phyloP scores from a whole-genome alignment of 2,888 invertebrate species.

The Drosophila colorata region DNA sequence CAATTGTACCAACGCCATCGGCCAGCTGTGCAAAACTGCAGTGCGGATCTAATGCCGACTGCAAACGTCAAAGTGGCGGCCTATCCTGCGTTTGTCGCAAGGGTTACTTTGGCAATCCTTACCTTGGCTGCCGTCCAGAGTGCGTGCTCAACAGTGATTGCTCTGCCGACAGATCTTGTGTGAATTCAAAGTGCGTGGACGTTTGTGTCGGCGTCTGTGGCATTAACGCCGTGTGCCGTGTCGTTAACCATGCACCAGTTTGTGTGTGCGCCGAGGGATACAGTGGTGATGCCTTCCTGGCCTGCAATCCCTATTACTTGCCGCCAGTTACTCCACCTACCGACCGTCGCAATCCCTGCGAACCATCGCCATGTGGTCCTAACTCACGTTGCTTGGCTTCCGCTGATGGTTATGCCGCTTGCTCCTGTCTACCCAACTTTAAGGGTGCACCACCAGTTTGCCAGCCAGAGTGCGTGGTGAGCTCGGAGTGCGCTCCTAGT shows the following conservation, averaged over 20 bases:
- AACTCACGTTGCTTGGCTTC: slow-evolving; percentile 91
- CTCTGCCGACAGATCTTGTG: slow-evolving; percentile 89
- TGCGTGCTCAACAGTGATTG: slow-evolving; percentile 94
- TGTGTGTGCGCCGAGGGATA: slow-evolving; percentile 91
- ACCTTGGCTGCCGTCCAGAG: slow-evolving; percentile 91
- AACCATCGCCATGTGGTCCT: slow-evolving; percentile 93
- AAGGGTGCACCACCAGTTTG: slow-evolving; percentile 93
- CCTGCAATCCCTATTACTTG: slow-evolving; percentile 87
- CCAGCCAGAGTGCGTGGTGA: slow-evolving; percentile 93
- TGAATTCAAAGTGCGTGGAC: slow-evolving; percentile 91
- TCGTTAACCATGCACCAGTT: slow-evolving; percentile 91
- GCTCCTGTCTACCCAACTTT: slow-evolving; percentile 92
- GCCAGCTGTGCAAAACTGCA: slow-evolving; percentile 89
- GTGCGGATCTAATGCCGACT: slow-evolving; percentile 91
- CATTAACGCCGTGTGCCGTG: slow-evolving; percentile 89
- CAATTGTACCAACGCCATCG: slow-evolving; percentile 78
- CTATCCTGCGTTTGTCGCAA: slow-evolving; percentile 90
- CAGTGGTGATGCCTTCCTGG: slow-evolving; percentile 91
- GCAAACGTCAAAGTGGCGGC: slow-evolving; percentile 88
- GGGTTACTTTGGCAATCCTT: slow-evolving; percentile 93
- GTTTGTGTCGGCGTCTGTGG: slow-evolving; percentile 92
- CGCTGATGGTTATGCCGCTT: slow-evolving; percentile 90
- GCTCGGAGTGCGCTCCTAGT: slow-evolving; percentile 92
- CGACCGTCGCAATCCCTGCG: slow-evolving; percentile 88
- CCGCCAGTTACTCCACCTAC: slow-evolving; percentile 82